Conservation (phyloP, 2,113 vertebrate species). For the Myiozetetes cayanensis region DNA sequence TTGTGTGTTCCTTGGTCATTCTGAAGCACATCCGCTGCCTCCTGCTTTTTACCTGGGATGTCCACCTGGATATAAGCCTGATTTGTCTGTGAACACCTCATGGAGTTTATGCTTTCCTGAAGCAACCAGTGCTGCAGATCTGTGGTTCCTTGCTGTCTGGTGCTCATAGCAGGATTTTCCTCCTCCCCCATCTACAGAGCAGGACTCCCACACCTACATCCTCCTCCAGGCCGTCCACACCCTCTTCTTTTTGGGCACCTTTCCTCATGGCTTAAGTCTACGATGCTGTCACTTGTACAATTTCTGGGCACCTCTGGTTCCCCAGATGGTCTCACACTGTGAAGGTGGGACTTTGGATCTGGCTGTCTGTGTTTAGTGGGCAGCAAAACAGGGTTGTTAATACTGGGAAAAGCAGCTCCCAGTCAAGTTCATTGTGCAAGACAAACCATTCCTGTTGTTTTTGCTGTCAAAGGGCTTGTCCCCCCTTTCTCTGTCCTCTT, state of each 20-base stretch:
- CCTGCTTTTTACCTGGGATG: background rate
- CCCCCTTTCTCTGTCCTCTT: background rate
- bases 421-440: background rate
- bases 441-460: background rate
- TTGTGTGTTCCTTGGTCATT: background rate
- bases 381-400: background rate
- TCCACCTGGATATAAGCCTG: background rate
- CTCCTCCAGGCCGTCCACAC: background rate
- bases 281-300: accelerated
- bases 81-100: background rate
- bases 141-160: background rate
- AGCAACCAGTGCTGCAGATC: accelerated
- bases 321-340: accelerated
- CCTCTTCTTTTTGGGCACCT: background rate
- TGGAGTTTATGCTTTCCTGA: background rate
- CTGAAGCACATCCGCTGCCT: background rate
- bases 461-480: accelerated
- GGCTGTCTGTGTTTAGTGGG: accelerated
- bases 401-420: background rate
- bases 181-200: background rate
- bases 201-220: accelerated
- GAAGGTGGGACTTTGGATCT: background rate
- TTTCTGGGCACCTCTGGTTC: background rate
- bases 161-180: background rate
- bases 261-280: background rate